Evolutionary conservation across 2,888 invertebrate genomes (phyloP), one percentile per base, ranked within the genome.

Genomic region (Perithous albicinctus): DNA sequence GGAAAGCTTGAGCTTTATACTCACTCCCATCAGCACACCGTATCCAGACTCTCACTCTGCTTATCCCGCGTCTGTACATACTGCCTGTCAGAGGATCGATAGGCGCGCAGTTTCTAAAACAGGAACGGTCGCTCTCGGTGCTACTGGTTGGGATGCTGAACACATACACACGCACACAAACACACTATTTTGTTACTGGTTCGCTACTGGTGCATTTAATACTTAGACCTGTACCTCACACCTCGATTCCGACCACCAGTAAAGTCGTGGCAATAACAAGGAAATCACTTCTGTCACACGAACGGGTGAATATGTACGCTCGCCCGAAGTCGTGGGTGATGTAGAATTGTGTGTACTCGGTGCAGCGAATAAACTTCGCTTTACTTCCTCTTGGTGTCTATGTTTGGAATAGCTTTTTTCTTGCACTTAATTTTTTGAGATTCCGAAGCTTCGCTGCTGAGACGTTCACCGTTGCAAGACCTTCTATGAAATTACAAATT

Each of bases 61-160:
- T 35, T 59, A 20, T n/a, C n/a, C n/a, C n/a, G n/a, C n/a, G 20
- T 8, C 54, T n/a, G 26, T 5, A 15, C 32, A 46, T 43, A 38
- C 75, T n/a, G 67, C 61, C 41, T 20, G 59, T 64, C 48, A 75
- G 67, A 46, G 66, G 73, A 85, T 83, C 83, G 83, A 83, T 84
- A 80, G 72, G 74, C 70, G 66, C 54, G 61, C 77, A 41, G 70
- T 80, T 85, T 85, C 83, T 84, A 85, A 83, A 85, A 82, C 80
- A 75, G 83, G 78, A 85, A 85, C 82, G 78, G 35, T 54, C n/a
- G n/a, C 38, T 54, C 32, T 56, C 59, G 12, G 7, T 59, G 35
- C 41, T n/a, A 32, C 23, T 41, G 23, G 43, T n/a, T n/a, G 5
- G 8, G 10, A 32, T 15, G 61, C 23, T 20, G 38, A n/a, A n/a